These are phyloP conservation scores for Notodonta dromedarius DNA, from an alignment of 2,888 invertebrate genomes.

Conservation along the genomic window DNA sequence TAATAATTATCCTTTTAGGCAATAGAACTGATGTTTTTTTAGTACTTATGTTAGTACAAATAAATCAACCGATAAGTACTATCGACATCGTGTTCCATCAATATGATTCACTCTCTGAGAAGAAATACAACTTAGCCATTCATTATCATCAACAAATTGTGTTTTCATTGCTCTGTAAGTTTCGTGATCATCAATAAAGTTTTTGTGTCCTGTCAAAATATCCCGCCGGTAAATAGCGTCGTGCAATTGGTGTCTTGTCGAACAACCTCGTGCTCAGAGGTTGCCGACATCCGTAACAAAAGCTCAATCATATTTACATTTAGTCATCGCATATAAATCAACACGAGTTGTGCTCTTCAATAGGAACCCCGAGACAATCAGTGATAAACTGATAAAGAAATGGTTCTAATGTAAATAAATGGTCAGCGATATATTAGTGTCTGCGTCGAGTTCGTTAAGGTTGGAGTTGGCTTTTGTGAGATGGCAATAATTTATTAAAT, in stretches of 20 bases:
- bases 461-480: conserved; percentile 49
- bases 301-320: conserved; percentile 77
- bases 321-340: conserved; percentile 74
- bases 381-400: conserved; percentile 82
- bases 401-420: conserved; percentile 83
- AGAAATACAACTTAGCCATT: conserved; percentile 36
- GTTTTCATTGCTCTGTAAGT: conserved; percentile 47
- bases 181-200: conserved; percentile 38
- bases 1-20: too few species aligned
- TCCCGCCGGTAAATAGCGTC: conserved; percentile 38
- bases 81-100: background rate
- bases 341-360: conserved; percentile 61
- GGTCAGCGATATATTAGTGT: conserved; percentile 77
- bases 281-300: conserved; percentile 51
- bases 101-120: conserved; percentile 27
- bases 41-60: too few species aligned
- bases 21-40: too few species aligned
- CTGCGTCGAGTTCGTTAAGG: conserved; percentile 38
- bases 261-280: conserved; percentile 50
- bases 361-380: conserved; percentile 70
- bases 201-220: conserved; percentile 53
- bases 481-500: too few species aligned
- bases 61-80: too few species aligned
- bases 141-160: conserved; percentile 38
- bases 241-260: conserved; percentile 50